A percentile compares a stretch with the other conserved stretches of the same genome.
These are phyloP conservation scores for Uromys caudimaculatus DNA, from an alignment of 2,797 vertebrate species.

Conservation along the genomic window DNA sequence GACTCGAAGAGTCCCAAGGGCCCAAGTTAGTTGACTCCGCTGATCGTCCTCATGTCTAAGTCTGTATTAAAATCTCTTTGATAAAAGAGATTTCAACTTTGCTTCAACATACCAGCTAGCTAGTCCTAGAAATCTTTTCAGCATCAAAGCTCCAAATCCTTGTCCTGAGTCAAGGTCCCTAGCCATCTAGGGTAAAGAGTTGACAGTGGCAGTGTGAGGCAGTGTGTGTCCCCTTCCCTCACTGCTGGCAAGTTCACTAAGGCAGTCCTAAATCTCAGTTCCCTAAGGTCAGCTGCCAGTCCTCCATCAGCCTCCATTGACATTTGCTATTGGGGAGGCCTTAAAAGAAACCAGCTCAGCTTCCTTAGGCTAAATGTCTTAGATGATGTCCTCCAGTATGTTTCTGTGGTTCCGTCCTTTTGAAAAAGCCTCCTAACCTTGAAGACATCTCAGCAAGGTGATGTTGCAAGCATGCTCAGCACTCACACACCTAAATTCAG, in stretches of 20 bases:
- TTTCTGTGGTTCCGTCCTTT: neutral
- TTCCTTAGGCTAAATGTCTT: neutral
- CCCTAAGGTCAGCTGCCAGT: neutral
- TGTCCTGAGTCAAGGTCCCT: neutral
- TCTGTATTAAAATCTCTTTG: neutral
- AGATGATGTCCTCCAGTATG: neutral
- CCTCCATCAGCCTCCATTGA: neutral
- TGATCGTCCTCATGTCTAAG: neutral
- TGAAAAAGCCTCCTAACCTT: slow-evolving; percentile 59
- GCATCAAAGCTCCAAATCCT: neutral
- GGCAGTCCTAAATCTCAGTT: neutral
- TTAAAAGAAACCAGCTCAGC: neutral
- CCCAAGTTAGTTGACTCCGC: too few species aligned
- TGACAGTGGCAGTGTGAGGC: neutral
- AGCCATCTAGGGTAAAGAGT: neutral
- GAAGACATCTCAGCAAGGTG: slow-evolving; percentile 49
- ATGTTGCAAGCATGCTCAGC: neutral
- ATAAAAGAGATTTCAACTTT: neutral
- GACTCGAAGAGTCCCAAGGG: too few species aligned
- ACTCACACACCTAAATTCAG: slow-evolving; percentile 68
- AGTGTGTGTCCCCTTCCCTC: neutral
- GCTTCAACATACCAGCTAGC: neutral
- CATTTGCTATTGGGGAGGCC: neutral
- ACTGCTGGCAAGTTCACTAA: neutral
- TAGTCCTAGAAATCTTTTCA: neutral